phyloP scores from a whole-genome alignment of 2,888 invertebrate genomes.

The Pyrgus malvae region DNA sequence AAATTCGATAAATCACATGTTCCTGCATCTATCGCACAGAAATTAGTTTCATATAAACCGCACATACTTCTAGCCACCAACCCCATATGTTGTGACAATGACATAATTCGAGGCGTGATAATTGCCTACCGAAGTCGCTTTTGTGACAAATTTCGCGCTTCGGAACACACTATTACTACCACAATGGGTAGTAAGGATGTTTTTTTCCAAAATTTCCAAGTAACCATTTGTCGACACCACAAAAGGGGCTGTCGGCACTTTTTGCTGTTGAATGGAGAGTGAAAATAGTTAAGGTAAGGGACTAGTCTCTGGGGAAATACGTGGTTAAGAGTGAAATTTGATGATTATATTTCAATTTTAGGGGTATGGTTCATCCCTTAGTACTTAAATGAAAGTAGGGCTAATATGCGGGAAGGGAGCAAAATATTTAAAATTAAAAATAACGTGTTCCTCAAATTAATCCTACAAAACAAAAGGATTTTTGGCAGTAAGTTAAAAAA shows the following conservation, averaged over 20 bases:
- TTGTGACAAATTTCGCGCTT: slow-evolving; percentile 75
- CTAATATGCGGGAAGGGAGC: too few relatives aligned
- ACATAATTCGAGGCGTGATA: slow-evolving; percentile 73
- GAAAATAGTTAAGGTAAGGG: slow-evolving; percentile 10
- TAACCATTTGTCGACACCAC: slow-evolving; percentile 42
- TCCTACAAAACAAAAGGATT: too few relatives aligned
- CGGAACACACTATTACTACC: slow-evolving; percentile 69
- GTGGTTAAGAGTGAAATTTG: slow-evolving; percentile 10
- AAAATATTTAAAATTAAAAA: too few relatives aligned
- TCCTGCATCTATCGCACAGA: too few relatives aligned
- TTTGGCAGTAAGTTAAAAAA: too few relatives aligned
- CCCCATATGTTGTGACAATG: slow-evolving; percentile 62
- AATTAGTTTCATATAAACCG: slow-evolving; percentile 24
- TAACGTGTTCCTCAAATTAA: too few relatives aligned
- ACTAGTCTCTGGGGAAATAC: slow-evolving; percentile 8
- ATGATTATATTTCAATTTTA: slow-evolving; percentile 13
- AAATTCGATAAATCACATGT: too few relatives aligned
- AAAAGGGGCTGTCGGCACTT: slow-evolving; percentile 38
- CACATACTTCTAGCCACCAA: slow-evolving; percentile 9
- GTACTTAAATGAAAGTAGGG: neutral
- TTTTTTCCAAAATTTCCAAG: slow-evolving; percentile 39
- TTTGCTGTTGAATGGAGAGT: slow-evolving; percentile 28
- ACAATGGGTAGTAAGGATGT: slow-evolving; percentile 46
- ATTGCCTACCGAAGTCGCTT: slow-evolving; percentile 57
- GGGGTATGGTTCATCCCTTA: neutral